Percentiles rank a stretch among this genome's conserved stretches.
These are phyloP conservation scores for Agrypnus murinus DNA, from an alignment of 2,888 invertebrate species.

Conservation along the genomic window DNA sequence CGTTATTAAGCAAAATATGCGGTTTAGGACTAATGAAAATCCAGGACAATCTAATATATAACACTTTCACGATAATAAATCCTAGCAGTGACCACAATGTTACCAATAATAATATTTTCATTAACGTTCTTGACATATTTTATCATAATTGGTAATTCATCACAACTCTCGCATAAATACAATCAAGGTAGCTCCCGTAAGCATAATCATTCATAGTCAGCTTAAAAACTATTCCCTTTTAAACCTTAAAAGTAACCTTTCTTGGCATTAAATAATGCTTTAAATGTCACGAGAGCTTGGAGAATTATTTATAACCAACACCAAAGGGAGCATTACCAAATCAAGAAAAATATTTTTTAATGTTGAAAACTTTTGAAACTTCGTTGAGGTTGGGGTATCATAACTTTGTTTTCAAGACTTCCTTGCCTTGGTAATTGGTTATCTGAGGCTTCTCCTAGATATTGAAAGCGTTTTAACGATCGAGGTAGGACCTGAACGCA, in stretches of 20 bases:
- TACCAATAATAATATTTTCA: not conserved
- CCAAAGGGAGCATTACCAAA: slow-evolving; percentile 26
- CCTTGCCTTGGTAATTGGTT: slow-evolving; percentile 38
- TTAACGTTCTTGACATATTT: no score
- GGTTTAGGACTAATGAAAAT: slow-evolving; percentile 18
- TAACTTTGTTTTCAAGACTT: slow-evolving; percentile 39
- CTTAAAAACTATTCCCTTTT: no score
- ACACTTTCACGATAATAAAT: slow-evolving; percentile 7
- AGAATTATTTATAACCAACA: slow-evolving; percentile 36
- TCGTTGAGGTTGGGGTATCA: slow-evolving; percentile 20
- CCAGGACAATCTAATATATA: slow-evolving; percentile 13
- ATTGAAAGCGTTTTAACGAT: slow-evolving; percentile 50
- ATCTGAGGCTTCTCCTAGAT: slow-evolving; percentile 39
- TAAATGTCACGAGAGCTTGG: slow-evolving; percentile 31
- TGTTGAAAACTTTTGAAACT: slow-evolving; percentile 3
- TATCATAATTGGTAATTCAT: no score
- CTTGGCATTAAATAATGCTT: slow-evolving; percentile 31
- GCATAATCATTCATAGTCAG: no score
- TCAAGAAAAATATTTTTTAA: slow-evolving; percentile 40
- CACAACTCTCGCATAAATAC: no score
- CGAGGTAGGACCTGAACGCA: slow-evolving; percentile 42
- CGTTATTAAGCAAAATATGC: slow-evolving; percentile 22
- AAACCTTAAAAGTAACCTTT: not conserved
- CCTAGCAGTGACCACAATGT: not conserved
- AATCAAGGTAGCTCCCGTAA: no score